Evolutionary conservation across 2,888 invertebrate genomes (phyloP), one percentile per base, ranked within the genome.

Genomic region (Lutraria lutraria): DNA sequence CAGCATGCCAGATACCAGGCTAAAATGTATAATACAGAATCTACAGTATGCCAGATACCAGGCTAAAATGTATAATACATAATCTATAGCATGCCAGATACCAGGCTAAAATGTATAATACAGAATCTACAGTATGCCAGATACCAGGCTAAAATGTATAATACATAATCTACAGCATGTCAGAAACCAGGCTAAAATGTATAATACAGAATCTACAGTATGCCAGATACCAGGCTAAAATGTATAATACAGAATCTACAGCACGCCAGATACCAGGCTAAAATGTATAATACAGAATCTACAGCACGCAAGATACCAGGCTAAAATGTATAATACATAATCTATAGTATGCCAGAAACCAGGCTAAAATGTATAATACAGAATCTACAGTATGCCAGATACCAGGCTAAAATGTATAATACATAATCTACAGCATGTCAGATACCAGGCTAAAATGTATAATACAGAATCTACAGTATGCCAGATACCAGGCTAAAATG

Each of bases 261-360:
- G 96, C 96, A 80, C 93, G 92, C 95, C 95, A 96, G 76, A 96
- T 92, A 21, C 96, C 96, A 82, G 96, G 96, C 96, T 96, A 87
- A 15, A 93, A 92, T 3, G n/a, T n/a, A n/a, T n/a, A n/a, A n/a
- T n/a, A n/a, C 96, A 3, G 88, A 87, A 60, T 94, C 94, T 4
- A 96, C 95, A 25, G 96, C 96, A 80, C 93, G 92, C 95, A 95
- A 96, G 76, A 96, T 92, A 21, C 96, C 96, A 82, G 96, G 96
- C 96, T 96, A 87, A 15, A 93, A 92, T 3, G n/a, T n/a, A n/a
- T n/a, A n/a, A n/a, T n/a, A n/a, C 96, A 3, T 86, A 87, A 60
- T 94, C 94, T 4, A 96, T 95, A 25, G 96, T 95, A 80, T 93
- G 92, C 95, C 95, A 96, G 76, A 96, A 92, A 21, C 96, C 96